Conservation (phyloP, 1,140 invertebrate genomes). For the Cherax quadricarinatus region DNA sequence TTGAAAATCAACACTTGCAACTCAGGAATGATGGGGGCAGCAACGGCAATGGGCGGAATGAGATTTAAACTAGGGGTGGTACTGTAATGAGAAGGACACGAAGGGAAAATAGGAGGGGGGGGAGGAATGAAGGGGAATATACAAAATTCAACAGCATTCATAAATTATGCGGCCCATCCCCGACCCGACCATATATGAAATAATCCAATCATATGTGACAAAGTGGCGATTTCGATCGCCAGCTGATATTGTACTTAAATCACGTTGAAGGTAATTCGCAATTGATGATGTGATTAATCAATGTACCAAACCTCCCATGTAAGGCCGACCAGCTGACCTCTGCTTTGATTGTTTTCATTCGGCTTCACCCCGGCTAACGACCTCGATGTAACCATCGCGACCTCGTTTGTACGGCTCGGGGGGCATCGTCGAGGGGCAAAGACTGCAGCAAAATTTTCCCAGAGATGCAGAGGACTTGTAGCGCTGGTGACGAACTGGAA, state of each 20-base stretch:
- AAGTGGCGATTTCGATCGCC: constrained; percentile 68
- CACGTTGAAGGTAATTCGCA: constrained; percentile 67
- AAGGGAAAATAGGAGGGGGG: neutral
- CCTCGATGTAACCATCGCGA: neutral
- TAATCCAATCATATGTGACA: constrained; percentile 66
- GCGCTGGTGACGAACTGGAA: too few species aligned
- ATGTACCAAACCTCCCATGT: constrained; percentile 55
- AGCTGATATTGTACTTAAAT: constrained; percentile 71
- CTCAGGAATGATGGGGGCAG: too few species aligned
- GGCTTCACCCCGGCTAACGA: constrained; percentile 14
- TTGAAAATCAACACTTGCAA: too few species aligned
- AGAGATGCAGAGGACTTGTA: too few species aligned
- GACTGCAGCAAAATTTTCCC: neutral
- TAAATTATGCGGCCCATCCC: constrained; percentile 48
- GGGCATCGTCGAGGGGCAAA: neutral
- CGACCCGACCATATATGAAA: constrained; percentile 64
- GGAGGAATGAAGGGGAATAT: neutral
- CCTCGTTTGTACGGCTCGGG: constrained; percentile 10
- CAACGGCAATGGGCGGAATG: too few species aligned
- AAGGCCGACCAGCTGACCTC: constrained; percentile 48
- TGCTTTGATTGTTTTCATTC: constrained; percentile 65
- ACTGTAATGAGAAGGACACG: neutral
- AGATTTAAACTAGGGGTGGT: too few species aligned
- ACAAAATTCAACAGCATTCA: constrained; percentile 38
- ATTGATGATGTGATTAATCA: constrained; percentile 70